A percentile compares a stretch with the other conserved stretches of the same genome.
Conservation (phyloP, 2,888 invertebrate species). For the Eueremaeus valkanovi region DNA sequence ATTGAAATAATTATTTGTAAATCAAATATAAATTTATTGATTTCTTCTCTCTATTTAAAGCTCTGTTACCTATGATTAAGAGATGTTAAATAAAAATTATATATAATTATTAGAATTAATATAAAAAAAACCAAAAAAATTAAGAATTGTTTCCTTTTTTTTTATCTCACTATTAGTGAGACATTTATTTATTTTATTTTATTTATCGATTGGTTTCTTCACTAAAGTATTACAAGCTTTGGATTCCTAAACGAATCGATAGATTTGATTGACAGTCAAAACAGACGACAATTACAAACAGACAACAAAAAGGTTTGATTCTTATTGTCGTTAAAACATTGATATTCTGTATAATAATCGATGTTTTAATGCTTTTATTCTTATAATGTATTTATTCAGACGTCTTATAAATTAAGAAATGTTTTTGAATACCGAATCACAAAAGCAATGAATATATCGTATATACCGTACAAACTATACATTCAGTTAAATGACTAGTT, state of each 20-base stretch:
- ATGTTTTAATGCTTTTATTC: not conserved
- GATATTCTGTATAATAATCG: not conserved
- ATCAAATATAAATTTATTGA: not conserved
- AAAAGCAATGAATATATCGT: constrained; percentile 11
- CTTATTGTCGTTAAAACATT: not conserved
- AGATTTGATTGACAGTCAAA: not conserved
- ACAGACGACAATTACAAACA: not conserved
- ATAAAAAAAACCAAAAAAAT: not conserved
- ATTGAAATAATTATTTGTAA: not conserved
- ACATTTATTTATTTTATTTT: not conserved
- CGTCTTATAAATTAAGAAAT: not conserved
- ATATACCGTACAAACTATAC: constrained; percentile 29
- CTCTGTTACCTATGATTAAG: no score
- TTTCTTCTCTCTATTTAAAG: no score
- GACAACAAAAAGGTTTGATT: not conserved
- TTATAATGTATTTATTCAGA: not conserved
- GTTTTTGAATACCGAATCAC: not conserved
- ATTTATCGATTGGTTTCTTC: not conserved
- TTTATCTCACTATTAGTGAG: constrained; percentile 14
- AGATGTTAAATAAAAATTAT: no score
- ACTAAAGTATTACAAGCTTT: no score
- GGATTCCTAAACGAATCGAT: no score
- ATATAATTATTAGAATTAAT: not conserved
- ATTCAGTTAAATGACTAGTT: not conserved
- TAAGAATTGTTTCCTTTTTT: not conserved